Evolutionary conservation across 1,140 invertebrate species (phyloP), one percentile per base, ranked within the genome.

Genomic region (Meteorus sp.): DNA sequence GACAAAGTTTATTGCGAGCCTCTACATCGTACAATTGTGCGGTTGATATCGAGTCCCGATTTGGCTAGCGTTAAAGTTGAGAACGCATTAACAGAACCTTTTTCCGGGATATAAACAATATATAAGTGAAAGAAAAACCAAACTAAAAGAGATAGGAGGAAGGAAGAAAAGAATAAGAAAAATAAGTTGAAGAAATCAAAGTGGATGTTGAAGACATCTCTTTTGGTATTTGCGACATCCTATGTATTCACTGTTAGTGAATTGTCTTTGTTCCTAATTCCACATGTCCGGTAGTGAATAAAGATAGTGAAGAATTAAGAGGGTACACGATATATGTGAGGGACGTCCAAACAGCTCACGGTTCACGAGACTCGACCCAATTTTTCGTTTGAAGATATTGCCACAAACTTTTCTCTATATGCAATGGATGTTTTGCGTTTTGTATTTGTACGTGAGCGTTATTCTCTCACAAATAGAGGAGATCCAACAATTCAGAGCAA

Each of bases 41-140:
- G 22, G n/a, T 45, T 13, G 43, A n/a, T 35, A 51, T 51, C 48
- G n/a, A 22, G 45, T 9, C n/a, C 50, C 20, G 35, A 17, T 43
- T n/a, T 25, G 33, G 17, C 25, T 19, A 48, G n/a, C n/a, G n/a
- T n/a, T n/a, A n/a, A n/a, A n/a, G n/a, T n/a, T n/a, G n/a, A n/a
- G n/a, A 31, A 25, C 23, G 17, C 7, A 20, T 20, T 45, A 17
- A 27, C 25, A 25, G 4, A 50, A 50, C 17, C 19, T 52, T n/a
- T n/a, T n/a, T 52, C 50, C 50, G 50, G 50, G 50, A 52, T 52
- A 52, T 52, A 52, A 31, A 48, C 17, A 48, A 9, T n/a, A 8
- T 15, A 31, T 11, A 9, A 50, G n/a, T n/a, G n/a, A n/a, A n/a
- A n/a, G n/a, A n/a, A n/a, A n/a, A n/a, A n/a, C n/a, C n/a, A n/a